Evolutionary conservation across 2,113 vertebrate species (phyloP).

Genomic region (Puffinus mauretanicus): DNA sequence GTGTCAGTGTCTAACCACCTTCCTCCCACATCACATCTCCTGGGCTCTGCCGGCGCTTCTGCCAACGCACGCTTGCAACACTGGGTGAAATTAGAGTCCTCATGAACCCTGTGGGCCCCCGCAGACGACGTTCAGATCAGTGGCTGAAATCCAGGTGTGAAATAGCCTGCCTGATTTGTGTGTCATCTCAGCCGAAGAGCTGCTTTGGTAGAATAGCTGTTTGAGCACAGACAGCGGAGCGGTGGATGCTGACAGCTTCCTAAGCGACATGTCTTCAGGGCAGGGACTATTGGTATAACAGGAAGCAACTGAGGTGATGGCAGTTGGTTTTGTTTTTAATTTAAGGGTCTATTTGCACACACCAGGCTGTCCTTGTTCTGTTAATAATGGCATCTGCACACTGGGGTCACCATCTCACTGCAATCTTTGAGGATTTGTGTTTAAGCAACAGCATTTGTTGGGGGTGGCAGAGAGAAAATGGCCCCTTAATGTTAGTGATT

Average conservation of each 20-base stretch:
- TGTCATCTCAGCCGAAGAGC: neutral
- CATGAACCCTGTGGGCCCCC: neutral
- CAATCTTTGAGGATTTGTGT: neutral
- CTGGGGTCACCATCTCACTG: neutral
- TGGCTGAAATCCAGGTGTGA: neutral
- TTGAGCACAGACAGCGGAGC: neutral
- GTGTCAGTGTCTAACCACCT: fast-evolving
- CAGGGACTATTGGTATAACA: neutral
- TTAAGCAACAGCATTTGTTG: neutral
- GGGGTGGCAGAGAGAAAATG: neutral
- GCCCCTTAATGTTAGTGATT: neutral
- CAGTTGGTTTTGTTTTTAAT: neutral
- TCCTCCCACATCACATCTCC: neutral
- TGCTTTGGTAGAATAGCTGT: neutral
- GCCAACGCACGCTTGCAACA: neutral
- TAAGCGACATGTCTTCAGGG: neutral
- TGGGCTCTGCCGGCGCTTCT: neutral
- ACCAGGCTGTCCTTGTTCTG: neutral
- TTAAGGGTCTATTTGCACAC: neutral
- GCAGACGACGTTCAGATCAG: fast-evolving
- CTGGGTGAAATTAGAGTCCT: neutral
- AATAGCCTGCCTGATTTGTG: neutral
- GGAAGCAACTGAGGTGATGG: neutral
- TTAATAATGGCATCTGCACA: neutral
- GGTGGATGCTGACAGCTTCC: neutral